Conservation (phyloP, 2,113 vertebrate species). For the Saguinus imperator region DNA sequence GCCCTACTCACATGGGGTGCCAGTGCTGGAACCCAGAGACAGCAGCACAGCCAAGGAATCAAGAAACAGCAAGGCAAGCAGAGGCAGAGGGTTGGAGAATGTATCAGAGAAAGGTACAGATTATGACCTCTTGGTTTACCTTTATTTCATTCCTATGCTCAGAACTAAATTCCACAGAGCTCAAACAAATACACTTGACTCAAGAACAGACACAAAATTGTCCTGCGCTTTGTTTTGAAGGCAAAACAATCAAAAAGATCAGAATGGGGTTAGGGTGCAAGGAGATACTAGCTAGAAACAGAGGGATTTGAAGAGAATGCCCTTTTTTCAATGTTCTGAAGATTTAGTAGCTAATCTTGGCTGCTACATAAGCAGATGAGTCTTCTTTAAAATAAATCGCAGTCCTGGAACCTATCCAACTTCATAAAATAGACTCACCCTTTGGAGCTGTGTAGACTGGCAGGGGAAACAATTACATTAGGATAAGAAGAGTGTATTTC, state of each 20-base stretch:
- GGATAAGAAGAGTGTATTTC: neutral
- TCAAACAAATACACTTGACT: neutral
- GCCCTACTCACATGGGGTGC: rapidly evolving
- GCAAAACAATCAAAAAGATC: neutral
- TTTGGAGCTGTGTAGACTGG: constrained; percentile 46
- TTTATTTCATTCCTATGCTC: neutral
- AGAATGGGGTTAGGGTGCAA: neutral
- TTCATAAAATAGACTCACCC: constrained; percentile 46
- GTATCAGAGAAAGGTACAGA: neutral
- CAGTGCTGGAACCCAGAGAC: neutral
- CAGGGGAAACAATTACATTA: neutral
- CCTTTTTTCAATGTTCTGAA: neutral
- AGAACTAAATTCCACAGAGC: neutral
- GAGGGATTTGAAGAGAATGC: neutral
- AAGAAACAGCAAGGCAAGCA: neutral
- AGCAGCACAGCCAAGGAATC: rapidly evolving
- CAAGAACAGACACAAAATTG: neutral
- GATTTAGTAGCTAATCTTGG: neutral
- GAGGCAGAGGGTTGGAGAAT: neutral
- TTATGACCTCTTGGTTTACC: too few species aligned
- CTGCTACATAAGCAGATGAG: neutral
- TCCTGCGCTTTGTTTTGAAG: constrained; percentile 25
- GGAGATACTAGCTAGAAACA: neutral
- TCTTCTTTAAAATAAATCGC: neutral
- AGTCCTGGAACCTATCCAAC: neutral